Percentiles rank a stretch among this genome's conserved stretches.
Evolutionary conservation across 2,113 vertebrate species (phyloP).

Genomic region (Nesoenas mayeri): DNA sequence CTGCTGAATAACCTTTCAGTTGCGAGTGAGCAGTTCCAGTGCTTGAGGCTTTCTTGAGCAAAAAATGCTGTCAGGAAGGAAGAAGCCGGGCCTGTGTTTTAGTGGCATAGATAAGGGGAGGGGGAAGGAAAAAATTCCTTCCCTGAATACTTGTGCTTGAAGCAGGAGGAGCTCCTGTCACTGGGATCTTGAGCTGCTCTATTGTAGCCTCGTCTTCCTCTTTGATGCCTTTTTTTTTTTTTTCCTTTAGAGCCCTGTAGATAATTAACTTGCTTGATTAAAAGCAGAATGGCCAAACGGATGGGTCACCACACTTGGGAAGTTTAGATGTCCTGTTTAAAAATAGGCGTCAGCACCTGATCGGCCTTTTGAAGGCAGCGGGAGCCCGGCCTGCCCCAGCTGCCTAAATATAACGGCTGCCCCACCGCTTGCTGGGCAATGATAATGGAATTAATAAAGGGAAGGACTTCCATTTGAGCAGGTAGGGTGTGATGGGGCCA

Average conservation of each 20-base stretch:
- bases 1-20: neutral
- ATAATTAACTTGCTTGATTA: conserved; percentile 48
- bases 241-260: conserved; percentile 18
- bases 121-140: neutral
- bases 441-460: neutral
- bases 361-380: conserved; percentile 27
- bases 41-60: neutral
- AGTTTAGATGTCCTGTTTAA: conserved; percentile 50
- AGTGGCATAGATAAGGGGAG: conserved; percentile 7
- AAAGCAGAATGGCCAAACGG: conserved; percentile 31
- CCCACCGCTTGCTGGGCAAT: neutral
- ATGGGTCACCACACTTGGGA: conserved; percentile 20
- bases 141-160: conserved; percentile 18
- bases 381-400: neutral
- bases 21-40: neutral
- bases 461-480: neutral
- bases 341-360: conserved; percentile 45
- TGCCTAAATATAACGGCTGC: neutral
- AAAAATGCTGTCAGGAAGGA: conserved; percentile 24
- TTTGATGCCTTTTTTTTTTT: conserved; percentile 37
- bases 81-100: conserved; percentile 13
- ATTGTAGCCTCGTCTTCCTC: conserved; percentile 40
- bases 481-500: neutral
- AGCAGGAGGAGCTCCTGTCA: conserved; percentile 14
- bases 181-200: conserved; percentile 26